These are phyloP conservation scores for Ceyx melanurus DNA, from an alignment of 2,113 vertebrate species.

Conservation along the genomic window DNA sequence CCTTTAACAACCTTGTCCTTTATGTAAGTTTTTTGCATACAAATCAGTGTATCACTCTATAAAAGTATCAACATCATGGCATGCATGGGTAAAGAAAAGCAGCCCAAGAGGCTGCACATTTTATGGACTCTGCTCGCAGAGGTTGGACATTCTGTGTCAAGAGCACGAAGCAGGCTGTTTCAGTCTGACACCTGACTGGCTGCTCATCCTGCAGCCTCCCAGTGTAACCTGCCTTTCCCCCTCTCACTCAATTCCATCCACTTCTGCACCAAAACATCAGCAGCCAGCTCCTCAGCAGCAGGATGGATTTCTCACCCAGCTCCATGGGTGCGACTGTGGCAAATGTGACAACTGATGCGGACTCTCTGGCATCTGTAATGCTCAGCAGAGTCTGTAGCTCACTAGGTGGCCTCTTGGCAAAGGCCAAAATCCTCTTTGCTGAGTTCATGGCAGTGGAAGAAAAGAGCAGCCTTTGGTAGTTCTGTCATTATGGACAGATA, in stretches of 20 bases:
- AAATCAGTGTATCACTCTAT: neutral
- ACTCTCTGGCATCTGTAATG: neutral
- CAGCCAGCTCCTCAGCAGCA: neutral
- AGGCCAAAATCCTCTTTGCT: conserved; percentile 9
- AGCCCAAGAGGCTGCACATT: neutral
- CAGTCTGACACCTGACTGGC: neutral
- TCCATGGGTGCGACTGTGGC: neutral
- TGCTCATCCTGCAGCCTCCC: neutral
- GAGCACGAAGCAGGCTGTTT: neutral
- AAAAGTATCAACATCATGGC: accelerated
- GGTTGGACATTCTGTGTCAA: neutral
- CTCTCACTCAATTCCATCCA: neutral
- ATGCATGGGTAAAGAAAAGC: neutral
- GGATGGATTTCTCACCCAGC: neutral
- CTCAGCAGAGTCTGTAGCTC: neutral
- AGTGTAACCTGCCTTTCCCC: neutral
- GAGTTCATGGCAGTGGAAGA: conserved; percentile 25
- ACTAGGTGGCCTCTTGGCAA: neutral
- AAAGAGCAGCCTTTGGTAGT: conserved; percentile 68
- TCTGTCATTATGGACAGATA: conserved; percentile 45
- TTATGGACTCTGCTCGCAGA: neutral
- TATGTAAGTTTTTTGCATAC: neutral
- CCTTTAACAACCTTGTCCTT: neutral
- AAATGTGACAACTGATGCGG: neutral
- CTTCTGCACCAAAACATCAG: neutral